Conservation (phyloP, 2,888 invertebrate genomes). For the Vesta saturnalis region DNA sequence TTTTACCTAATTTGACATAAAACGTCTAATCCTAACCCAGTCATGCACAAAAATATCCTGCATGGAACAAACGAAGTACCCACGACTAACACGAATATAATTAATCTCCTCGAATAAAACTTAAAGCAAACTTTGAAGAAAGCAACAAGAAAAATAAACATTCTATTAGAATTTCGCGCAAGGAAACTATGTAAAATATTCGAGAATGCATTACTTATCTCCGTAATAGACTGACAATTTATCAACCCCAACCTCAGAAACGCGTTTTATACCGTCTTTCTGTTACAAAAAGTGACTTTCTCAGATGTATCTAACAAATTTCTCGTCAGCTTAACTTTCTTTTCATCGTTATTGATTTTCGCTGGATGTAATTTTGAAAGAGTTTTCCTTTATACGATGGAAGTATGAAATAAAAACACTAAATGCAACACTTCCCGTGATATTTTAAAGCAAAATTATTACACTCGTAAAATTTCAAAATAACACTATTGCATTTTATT, state of each 20-base stretch:
- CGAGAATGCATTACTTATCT: too few relatives aligned
- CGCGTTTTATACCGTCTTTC: background rate
- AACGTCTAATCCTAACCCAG: too few relatives aligned
- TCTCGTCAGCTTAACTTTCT: background rate
- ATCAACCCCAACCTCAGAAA: background rate
- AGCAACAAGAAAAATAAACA: too few relatives aligned
- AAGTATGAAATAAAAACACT: constrained; percentile 5
- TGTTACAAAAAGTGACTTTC: background rate
- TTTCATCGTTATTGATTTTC: constrained; percentile 4
- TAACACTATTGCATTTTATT: constrained; percentile 1
- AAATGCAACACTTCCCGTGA: background rate
- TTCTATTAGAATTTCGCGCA: too few relatives aligned
- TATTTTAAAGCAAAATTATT: constrained; percentile 7
- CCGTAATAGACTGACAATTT: too few relatives aligned
- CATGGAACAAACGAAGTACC: too few relatives aligned
- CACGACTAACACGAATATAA: too few relatives aligned
- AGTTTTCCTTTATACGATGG: background rate
- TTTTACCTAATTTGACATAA: too few relatives aligned
- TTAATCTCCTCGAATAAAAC: too few relatives aligned
- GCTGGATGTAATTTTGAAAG: background rate
- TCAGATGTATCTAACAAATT: background rate
- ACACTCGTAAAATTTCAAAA: background rate
- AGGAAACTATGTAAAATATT: too few relatives aligned
- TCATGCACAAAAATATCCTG: too few relatives aligned
- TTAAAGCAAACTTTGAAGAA: too few relatives aligned